Base-by-base conservation (phyloP, 2,113 vertebrate genomes). In the Ginglymostoma cirratum region DNA sequence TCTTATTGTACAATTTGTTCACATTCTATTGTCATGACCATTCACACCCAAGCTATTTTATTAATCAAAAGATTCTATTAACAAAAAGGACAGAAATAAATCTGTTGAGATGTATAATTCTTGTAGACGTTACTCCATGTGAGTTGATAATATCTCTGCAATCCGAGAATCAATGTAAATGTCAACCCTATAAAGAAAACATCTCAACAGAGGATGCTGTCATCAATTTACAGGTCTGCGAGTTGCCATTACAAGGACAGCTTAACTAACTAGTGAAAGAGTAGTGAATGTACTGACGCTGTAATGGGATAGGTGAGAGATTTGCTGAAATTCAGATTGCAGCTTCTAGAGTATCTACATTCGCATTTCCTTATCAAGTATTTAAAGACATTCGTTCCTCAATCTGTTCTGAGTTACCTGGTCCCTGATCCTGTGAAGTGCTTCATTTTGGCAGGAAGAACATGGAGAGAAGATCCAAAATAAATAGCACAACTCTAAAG, bases 261-360 rank as follows among this genome's bases (percentile, higher is more conserved):
- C 0, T 0, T 7, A 19, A 7, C 3, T 72, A 17, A 45, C 0
- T 17, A 69, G 38, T 78, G 65, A 67, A 12, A 0, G 0, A 92
- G 66, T 2, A 14, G 27, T 0, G 0, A 30, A 83, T 4, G 69
- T 21, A 67, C 65, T 94, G 90, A 94, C 14, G 67, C 23, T 67
- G 90, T 23, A 94, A 66, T 94, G 65, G 17, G 42, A 42, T 30
- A 8, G 90, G 12, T 94, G 61, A n/a, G 61, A 24, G 5, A n/a
- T 66, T 23, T 94, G 66, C 90, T 19, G 55, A 67, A 65, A 67
- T 23, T 93, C 90, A 38, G 21, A 67, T 65, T 5, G 34, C 65
- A 38, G 90, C 52, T 61, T 45, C 80, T 30, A 7, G 10, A 55
- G 24, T 23, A 23, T 87, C n/a, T 38, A 52, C 17, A 52, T 94